phyloP scores from a whole-genome alignment of 2,113 vertebrate species.

The Plecotus auritus region DNA sequence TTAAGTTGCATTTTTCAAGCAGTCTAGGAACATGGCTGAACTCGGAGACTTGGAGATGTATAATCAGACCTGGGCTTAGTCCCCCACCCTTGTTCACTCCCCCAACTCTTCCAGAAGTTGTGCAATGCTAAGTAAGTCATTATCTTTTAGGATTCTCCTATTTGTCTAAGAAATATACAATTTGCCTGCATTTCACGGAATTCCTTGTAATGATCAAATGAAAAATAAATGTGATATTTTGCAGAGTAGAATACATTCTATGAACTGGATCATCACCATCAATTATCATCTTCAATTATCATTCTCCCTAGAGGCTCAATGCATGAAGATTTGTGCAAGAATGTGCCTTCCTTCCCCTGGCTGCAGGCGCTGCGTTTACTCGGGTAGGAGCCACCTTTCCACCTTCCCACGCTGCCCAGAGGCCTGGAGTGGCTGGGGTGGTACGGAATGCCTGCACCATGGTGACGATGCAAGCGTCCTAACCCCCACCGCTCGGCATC shows the following conservation, averaged over 20 bases:
- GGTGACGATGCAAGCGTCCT: too few species aligned
- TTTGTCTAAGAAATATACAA: neutral
- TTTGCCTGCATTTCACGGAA: neutral
- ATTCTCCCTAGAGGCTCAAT: neutral
- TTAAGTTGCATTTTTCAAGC: neutral
- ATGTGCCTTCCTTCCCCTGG: too few species aligned
- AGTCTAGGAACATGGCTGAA: neutral
- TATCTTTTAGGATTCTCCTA: neutral
- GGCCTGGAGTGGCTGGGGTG: too few species aligned
- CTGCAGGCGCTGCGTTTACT: too few species aligned
- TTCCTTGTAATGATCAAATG: neutral
- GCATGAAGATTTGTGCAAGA: too few species aligned
- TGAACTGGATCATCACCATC: neutral
- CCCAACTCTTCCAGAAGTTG: neutral
- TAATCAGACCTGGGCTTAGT: neutral
- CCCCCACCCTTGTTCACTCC: accelerated
- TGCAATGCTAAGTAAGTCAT: neutral
- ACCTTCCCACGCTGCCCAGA: too few species aligned
- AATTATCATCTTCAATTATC: neutral
- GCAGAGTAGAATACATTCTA: neutral
- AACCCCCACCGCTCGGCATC: too few species aligned
- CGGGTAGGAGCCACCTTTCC: too few species aligned
- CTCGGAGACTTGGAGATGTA: too few species aligned
- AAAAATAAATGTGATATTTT: neutral
- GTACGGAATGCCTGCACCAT: too few species aligned